Conservation (phyloP, 1,140 invertebrate genomes). For the Phocides pigmalion region DNA sequence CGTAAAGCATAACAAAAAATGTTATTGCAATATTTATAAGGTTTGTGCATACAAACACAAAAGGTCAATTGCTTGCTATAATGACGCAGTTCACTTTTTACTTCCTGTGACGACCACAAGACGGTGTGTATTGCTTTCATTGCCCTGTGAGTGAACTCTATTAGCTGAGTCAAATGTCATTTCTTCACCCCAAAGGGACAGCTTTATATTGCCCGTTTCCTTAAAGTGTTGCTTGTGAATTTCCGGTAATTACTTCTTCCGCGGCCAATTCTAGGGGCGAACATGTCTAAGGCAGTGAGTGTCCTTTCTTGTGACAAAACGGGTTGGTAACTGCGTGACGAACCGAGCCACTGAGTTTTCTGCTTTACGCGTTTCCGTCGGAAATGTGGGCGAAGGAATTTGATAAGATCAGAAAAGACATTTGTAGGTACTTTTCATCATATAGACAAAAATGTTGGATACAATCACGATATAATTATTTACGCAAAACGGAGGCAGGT, state of each 20-base stretch:
- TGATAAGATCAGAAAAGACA: constrained; percentile 50
- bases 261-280: constrained; percentile 56
- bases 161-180: constrained; percentile 80
- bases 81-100: constrained; percentile 51
- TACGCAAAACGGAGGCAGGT: constrained; percentile 58
- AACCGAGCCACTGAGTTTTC: constrained; percentile 51
- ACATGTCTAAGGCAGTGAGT: constrained; percentile 47
- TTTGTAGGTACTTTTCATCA: constrained; percentile 10
- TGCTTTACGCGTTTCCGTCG: constrained; percentile 64
- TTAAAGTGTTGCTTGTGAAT: constrained; percentile 61
- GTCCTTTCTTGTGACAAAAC: constrained; percentile 68
- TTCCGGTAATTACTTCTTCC: constrained; percentile 81
- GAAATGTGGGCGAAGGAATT: constrained; percentile 66
- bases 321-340: constrained; percentile 30
- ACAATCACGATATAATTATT: no score
- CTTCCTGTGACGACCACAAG: constrained; percentile 69
- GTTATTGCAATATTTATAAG: constrained; percentile 6
- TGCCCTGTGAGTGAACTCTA: constrained; percentile 66
- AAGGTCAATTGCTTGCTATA: constrained; percentile 42
- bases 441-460: background rate
- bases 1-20: background rate
- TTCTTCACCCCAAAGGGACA: constrained; percentile 65
- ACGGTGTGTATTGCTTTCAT: constrained; percentile 67
- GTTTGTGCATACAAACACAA: constrained; percentile 11
- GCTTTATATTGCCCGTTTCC: constrained; percentile 70